Conservation (phyloP, 37 sponge, comb jelly and placozoan genomes). For the Lycopodina hypogea region DNA sequence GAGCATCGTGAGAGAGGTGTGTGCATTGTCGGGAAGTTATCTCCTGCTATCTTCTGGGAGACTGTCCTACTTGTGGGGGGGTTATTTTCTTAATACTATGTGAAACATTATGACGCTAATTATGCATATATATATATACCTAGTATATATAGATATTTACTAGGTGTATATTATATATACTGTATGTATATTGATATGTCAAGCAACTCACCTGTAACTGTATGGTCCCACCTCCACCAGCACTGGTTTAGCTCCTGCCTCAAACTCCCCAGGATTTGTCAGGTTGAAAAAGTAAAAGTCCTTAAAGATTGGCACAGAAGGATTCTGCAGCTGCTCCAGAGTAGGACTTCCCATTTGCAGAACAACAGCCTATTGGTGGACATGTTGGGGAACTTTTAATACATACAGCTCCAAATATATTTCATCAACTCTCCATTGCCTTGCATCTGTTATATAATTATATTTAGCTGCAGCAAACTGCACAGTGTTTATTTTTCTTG, state of each 20-base stretch:
- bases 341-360: constrained; percentile 52
- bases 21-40: too few relatives aligned
- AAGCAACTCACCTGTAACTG: constrained; percentile 84
- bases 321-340: constrained; percentile 62
- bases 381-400: not conserved
- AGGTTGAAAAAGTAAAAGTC: constrained; percentile 83
- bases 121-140: too few relatives aligned
- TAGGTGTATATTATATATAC: too few relatives aligned
- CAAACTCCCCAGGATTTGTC: constrained; percentile 74
- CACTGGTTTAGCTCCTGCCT: constrained; percentile 24
- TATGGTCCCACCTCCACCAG: constrained; percentile 49
- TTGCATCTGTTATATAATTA: not conserved
- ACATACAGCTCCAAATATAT: constrained; percentile 1
- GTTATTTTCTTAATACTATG: too few relatives aligned
- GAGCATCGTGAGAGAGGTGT: not conserved
- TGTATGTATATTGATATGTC: too few relatives aligned
- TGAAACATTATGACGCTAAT: too few relatives aligned
- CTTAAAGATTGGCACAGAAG: constrained; percentile 66
- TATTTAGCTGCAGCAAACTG: too few relatives aligned
- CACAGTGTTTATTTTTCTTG: too few relatives aligned
- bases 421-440: not conserved
- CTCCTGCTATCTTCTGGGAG: too few relatives aligned
- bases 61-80: too few relatives aligned
- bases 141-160: too few relatives aligned
- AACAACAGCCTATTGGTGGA: not conserved